Evolutionary conservation across 2,888 invertebrate genomes (phyloP).

Genomic region (Tolmerus cingulatus): DNA sequence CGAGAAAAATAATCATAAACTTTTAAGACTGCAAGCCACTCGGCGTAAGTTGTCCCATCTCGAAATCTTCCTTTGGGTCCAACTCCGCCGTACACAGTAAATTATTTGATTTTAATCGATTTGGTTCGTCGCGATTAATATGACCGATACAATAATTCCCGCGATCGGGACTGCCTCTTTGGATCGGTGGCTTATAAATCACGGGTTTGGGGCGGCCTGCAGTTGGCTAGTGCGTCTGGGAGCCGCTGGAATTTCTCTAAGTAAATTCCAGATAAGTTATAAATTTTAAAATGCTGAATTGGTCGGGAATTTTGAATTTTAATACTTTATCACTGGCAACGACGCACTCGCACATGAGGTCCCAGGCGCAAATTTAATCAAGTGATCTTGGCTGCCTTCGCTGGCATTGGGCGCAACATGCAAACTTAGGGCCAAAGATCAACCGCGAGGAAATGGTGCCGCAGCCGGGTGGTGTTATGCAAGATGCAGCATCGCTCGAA

Average conservation of each 20-base stretch:
- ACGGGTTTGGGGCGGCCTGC: background rate
- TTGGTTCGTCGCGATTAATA: constrained; percentile 25
- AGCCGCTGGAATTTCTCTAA: constrained; percentile 28
- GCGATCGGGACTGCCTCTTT: background rate
- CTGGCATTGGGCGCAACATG: constrained; percentile 5
- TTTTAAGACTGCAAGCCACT: background rate
- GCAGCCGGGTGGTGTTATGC: background rate
- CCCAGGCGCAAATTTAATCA: background rate
- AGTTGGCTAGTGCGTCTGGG: background rate
- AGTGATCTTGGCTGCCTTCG: constrained; percentile 20
- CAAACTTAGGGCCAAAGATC: constrained; percentile 38
- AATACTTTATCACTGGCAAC: constrained; percentile 19
- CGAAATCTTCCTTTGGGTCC: background rate
- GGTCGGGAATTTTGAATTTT: constrained; percentile 23
- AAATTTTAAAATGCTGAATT: constrained; percentile 37
- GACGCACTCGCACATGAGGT: constrained; percentile 13
- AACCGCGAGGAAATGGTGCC: constrained; percentile 21
- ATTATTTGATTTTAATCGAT: constrained; percentile 43
- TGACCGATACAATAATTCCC: background rate
- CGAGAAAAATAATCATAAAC: too few relatives aligned
- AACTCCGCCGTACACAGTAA: constrained; percentile 5
- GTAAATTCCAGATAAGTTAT: constrained; percentile 41
- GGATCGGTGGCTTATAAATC: constrained; percentile 3
- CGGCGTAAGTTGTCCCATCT: background rate
- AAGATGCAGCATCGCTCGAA: background rate